Evolutionary conservation across 2,797 vertebrate genomes (phyloP).

Genomic region (Triplophysa yarkandensis): DNA sequence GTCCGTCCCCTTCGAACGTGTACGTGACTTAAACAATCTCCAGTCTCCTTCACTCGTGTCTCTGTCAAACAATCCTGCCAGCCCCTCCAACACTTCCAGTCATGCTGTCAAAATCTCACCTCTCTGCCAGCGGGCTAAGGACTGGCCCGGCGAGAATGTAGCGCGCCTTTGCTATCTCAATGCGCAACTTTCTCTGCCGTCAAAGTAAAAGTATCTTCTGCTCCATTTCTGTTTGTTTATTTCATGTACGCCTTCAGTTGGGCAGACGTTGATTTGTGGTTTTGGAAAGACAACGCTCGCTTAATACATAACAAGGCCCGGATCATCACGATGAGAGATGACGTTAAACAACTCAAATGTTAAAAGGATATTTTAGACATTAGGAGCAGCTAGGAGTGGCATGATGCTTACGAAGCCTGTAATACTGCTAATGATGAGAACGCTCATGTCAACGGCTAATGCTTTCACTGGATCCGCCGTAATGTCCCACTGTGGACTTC

Average conservation of each 20-base stretch:
- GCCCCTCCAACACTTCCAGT: constrained; percentile 64
- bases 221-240: neutral
- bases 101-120: constrained; percentile 75
- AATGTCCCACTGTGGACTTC: constrained; percentile 30
- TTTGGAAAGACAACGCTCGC: neutral
- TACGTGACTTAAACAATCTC: constrained; percentile 35
- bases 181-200: constrained; percentile 37
- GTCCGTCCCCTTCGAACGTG: constrained; percentile 4
- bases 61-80: constrained; percentile 50
- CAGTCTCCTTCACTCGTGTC: constrained; percentile 31
- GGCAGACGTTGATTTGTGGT: neutral
- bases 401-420: neutral
- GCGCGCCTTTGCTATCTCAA: constrained; percentile 68
- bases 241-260: neutral
- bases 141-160: constrained; percentile 72
- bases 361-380: neutral
- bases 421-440: constrained; percentile 33
- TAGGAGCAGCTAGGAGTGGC: constrained; percentile 27
- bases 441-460: constrained; percentile 39
- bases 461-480: constrained; percentile 46
- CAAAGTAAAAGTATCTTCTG: constrained; percentile 43
- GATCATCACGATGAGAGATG: neutral
- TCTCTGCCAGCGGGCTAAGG: constrained; percentile 70
- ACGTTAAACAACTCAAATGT: neutral
- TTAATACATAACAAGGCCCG: neutral